Evolutionary conservation across 2,113 vertebrate genomes (phyloP).

Genomic region (Callipepla squamata): DNA sequence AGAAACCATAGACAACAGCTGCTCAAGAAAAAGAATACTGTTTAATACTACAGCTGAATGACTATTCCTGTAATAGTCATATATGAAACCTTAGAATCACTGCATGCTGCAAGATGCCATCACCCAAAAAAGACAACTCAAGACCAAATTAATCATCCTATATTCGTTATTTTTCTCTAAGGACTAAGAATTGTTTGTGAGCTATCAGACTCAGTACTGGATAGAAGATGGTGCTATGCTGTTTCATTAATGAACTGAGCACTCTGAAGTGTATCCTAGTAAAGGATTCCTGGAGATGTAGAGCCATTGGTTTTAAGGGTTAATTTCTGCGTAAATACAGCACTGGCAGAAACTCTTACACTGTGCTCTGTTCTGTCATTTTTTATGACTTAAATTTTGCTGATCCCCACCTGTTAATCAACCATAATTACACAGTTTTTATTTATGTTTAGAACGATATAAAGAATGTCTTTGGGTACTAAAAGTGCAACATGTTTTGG

Average conservation of each 20-base stretch:
- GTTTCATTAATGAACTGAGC: not conserved
- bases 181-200: not conserved
- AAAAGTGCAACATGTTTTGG: not conserved
- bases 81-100: not conserved
- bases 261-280: not conserved
- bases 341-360: not conserved
- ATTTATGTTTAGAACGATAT: not conserved
- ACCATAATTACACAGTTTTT: not conserved
- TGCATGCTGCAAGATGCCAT: not conserved
- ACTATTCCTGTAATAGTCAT: not conserved
- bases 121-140: not conserved
- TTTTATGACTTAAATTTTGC: constrained; percentile 22
- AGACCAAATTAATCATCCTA: not conserved
- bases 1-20: not conserved
- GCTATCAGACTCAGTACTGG: not conserved
- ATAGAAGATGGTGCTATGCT: not conserved
- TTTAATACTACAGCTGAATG: not conserved
- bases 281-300: not conserved
- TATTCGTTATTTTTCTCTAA: not conserved
- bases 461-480: not conserved
- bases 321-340: not conserved
- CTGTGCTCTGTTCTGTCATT: not conserved
- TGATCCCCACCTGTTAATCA: not conserved
- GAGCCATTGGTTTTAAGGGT: not conserved
- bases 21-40: not conserved